Percentiles rank a stretch among this genome's conserved stretches.
phyloP scores from a whole-genome alignment of 2,797 vertebrate genomes.

The Hozukius guyotensis region DNA sequence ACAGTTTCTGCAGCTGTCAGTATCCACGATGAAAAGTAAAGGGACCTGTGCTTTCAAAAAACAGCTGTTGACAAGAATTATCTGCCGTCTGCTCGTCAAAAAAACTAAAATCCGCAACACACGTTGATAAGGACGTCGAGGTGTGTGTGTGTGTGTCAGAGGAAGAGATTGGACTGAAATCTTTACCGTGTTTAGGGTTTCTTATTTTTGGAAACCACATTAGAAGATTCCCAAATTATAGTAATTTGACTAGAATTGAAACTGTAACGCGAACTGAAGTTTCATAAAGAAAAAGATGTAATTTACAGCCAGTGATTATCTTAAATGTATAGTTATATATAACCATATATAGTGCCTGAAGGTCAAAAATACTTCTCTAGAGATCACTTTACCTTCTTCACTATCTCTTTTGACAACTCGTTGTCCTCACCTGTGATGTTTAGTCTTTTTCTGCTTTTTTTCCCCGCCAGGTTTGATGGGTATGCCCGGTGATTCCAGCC shows the following conservation, averaged over 20 bases:
- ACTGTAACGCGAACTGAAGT: not conserved
- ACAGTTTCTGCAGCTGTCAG: slow-evolving; percentile 35
- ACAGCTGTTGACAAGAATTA: not conserved
- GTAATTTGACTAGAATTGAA: not conserved
- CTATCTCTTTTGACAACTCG: not conserved
- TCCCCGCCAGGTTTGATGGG: slow-evolving; percentile 82
- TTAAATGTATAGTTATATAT: not conserved
- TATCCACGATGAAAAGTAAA: slow-evolving; percentile 34
- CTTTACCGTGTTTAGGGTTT: not conserved
- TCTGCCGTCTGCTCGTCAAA: no score
- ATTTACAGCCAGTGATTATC: no score
- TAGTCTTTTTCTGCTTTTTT: not conserved
- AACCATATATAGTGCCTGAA: no score
- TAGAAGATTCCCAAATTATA: not conserved
- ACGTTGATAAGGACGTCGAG: no score
- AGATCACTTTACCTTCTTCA: no score
- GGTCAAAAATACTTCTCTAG: no score
- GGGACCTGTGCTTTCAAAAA: not conserved
- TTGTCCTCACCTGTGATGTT: not conserved
- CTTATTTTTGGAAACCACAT: not conserved
- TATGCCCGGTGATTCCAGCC: slow-evolving; percentile 82
- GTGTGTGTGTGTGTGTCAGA: not conserved
- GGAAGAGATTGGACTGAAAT: not conserved
- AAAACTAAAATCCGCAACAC: no score
- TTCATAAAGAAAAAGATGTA: no score